Base-by-base conservation (phyloP, 2,888 invertebrate genomes). In the Lycocerus yunnanus region DNA sequence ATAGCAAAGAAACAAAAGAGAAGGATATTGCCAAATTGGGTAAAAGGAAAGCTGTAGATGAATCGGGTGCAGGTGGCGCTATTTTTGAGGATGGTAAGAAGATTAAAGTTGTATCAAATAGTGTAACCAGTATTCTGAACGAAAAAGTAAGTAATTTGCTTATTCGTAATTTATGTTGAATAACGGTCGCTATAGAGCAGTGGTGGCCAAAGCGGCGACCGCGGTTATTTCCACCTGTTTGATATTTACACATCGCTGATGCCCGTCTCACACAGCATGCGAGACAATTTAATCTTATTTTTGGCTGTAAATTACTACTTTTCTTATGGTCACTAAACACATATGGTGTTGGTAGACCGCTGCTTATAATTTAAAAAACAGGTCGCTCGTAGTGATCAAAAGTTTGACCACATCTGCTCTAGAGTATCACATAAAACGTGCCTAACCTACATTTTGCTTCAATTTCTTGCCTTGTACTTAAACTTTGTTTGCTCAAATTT, bases 1-100 rank as follows among this genome's bases (percentile, higher is more conserved):
- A 72, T 14, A 58, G 9, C 63, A 65, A 76, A 61, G 71, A 81
- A 43, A 81, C 80, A 77, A 81, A 81, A 72, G 83, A 81, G 18
- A 83, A 80, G 71, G 82, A 84, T 59, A 75, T 15, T 16, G 77
- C 73, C 18, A 85, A 84, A 71, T 82, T 81, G 66, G 73, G 78
- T 61, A 85, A 83, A 76, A 82, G 74, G 71, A 43, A 43, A 43
- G 8, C 43, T 74, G 73, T 74, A 1, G 15, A 14, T 15, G 78
- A 79, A 21, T 58, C 71, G 14, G 68, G 72, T 69, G 69, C 77
- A 82, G 82, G 78, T 76, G 81, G 79, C 78, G 74, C 78, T 77
- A 75, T 71, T 63, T 77, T 73, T 68, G 81, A 79, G n/a, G 77
- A 75, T 73, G 72, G 65, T 11, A 78, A 75, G 69, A 81, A 78